Percentiles rank a stretch among this genome's conserved stretches.
phyloP scores from a whole-genome alignment of 2,113 vertebrate species.

The Gasterosteus aculeatus region DNA sequence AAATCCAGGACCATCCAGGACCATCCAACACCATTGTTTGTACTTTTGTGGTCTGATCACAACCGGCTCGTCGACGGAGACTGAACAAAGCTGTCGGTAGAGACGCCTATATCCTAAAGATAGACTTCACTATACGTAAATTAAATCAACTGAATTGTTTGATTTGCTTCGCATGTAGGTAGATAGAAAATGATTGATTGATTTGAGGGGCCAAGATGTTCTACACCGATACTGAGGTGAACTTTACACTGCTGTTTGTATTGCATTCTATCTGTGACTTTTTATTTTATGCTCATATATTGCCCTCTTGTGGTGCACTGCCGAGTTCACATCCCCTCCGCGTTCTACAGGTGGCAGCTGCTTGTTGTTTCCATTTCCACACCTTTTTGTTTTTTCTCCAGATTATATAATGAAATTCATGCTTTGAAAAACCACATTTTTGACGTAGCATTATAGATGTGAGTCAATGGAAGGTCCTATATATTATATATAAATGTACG shows the following conservation, averaged over 20 bases:
- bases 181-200: background rate
- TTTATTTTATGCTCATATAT: slow-evolving; percentile 7
- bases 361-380: background rate
- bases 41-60: slow-evolving; percentile 12
- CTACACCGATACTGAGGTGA: background rate
- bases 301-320: slow-evolving; percentile 60
- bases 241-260: background rate
- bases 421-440: too few relatives aligned
- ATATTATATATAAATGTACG: too few relatives aligned
- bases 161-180: background rate
- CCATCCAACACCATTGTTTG: background rate
- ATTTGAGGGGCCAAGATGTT: background rate
- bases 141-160: background rate
- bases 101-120: background rate
- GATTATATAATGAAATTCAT: too few relatives aligned
- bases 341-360: slow-evolving; percentile 44
- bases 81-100: background rate
- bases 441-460: too few relatives aligned
- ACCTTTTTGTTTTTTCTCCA: background rate
- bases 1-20: background rate
- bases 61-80: background rate
- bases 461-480: too few relatives aligned
- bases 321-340: slow-evolving; percentile 44
- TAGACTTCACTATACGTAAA: background rate
- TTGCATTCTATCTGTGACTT: background rate